Percentiles rank a stretch among this genome's conserved stretches.
phyloP scores from a whole-genome alignment of 2,797 vertebrate genomes.

The Tarsius wallacei region DNA sequence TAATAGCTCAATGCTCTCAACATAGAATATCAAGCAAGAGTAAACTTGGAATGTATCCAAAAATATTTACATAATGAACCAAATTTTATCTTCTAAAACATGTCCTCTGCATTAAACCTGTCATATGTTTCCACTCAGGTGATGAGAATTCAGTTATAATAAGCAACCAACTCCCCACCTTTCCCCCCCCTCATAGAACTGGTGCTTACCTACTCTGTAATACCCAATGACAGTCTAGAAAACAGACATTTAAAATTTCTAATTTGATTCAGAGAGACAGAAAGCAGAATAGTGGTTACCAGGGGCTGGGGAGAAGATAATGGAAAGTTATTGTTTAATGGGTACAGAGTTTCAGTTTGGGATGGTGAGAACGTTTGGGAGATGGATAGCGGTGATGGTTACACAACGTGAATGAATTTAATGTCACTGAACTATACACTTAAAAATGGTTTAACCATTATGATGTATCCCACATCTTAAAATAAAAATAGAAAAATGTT shows the following conservation, averaged over 20 bases:
- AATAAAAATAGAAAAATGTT: too few relatives aligned
- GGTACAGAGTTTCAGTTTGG: neutral
- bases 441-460: neutral
- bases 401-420: neutral
- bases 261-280: neutral
- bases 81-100: slow-evolving; percentile 68
- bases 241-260: neutral
- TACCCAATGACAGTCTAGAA: neutral
- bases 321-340: neutral
- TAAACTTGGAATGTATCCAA: slow-evolving; percentile 64
- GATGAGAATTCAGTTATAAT: neutral
- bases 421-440: neutral
- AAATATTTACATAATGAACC: slow-evolving; percentile 75
- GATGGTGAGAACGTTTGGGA: neutral
- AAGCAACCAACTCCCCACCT: neutral
- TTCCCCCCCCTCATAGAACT: neutral
- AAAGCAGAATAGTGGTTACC: neutral
- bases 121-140: neutral
- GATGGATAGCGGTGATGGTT: neutral
- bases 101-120: slow-evolving; percentile 37
- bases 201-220: neutral
- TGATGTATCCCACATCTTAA: too few relatives aligned
- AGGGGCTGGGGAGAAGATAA: neutral
- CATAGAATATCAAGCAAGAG: slow-evolving; percentile 50
- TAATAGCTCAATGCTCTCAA: slow-evolving; percentile 59